Base-by-base conservation (phyloP, 1,140 invertebrate genomes). In the Drosophila tristis region DNA sequence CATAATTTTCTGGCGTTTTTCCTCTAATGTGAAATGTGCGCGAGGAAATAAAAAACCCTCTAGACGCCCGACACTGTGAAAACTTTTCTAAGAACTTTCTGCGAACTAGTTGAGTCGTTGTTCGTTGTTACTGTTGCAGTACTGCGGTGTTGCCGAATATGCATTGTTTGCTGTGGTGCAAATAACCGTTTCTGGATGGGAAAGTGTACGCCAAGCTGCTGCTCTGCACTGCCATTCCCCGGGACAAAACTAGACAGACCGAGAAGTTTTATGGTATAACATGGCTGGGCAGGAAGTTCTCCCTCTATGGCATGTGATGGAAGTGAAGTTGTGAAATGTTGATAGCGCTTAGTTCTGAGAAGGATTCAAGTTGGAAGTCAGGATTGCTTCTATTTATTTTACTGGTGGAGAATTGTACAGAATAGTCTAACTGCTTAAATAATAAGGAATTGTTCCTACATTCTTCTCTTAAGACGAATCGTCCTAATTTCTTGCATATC, bases 1-100 rank as follows among this genome's bases (percentile, higher is more conserved):
- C 82, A 87, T 87, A 87, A 86, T 86, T 86, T 86, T 86, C 78
- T 81, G 82, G 78, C 54, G 72, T 53, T 74, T 76, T 49, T 8
- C 48, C 70, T 64, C 84, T 89, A 87, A 87, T 87, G 82, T 87
- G 82, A 65, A 78, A 67, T 80, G 78, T 73, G 60, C 61, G 55
- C 15, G 16, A 26, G 39, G 11, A 23, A 35, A 20, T 51, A 45
- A 50, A 49, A 25, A 29, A 26, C 39, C 25, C 23, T 11, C 35
- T 25, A 26, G 16, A 29, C 42, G 16, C 43, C 50, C 42, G 35
- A 55, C 63, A 16, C 48, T 57, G 55, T 31, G 60, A 48, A 75
- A 87, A 87, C 70, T 82, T 86, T 87, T 39, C 53, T 49, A 78
- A 78, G 70, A 87, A 82, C 50, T 81, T 75, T 57, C 49, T 31